Percentiles rank a stretch among this genome's conserved stretches.
Evolutionary conservation across 2,113 vertebrate species (phyloP).

Genomic region (Procavia capensis): DNA sequence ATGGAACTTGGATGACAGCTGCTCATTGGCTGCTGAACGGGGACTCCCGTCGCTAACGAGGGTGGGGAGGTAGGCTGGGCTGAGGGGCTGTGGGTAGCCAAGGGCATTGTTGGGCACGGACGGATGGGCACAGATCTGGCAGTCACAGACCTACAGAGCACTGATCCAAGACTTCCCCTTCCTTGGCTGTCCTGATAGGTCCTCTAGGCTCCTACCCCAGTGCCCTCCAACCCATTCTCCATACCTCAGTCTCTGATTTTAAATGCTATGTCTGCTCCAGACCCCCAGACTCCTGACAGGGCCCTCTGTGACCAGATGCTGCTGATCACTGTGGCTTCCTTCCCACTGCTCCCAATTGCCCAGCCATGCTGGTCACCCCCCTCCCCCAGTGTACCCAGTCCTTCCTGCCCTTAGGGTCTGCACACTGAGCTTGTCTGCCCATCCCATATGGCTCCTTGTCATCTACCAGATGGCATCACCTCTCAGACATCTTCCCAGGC

Average conservation of each 20-base stretch:
- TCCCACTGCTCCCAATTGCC: background rate
- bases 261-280: background rate
- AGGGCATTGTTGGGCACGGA: constrained; percentile 18
- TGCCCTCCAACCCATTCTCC: background rate
- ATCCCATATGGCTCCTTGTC: background rate
- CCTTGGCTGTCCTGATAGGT: background rate
- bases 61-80: constrained; percentile 40
- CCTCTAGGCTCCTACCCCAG: background rate
- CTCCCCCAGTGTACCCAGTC: accelerated
- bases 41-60: constrained; percentile 67
- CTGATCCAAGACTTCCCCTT: background rate
- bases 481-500: background rate
- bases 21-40: constrained; percentile 83
- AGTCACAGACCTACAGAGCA: background rate
- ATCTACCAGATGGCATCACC: background rate
- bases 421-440: background rate
- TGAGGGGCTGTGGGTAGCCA: constrained; percentile 43
- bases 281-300: too few relatives aligned
- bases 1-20: constrained; percentile 82
- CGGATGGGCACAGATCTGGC: background rate
- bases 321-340: background rate
- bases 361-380: background rate
- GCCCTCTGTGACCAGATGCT: background rate
- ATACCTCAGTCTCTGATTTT: background rate
- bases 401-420: background rate